phyloP scores from a whole-genome alignment of 2,797 vertebrate species.

The Tarsius wallacei region DNA sequence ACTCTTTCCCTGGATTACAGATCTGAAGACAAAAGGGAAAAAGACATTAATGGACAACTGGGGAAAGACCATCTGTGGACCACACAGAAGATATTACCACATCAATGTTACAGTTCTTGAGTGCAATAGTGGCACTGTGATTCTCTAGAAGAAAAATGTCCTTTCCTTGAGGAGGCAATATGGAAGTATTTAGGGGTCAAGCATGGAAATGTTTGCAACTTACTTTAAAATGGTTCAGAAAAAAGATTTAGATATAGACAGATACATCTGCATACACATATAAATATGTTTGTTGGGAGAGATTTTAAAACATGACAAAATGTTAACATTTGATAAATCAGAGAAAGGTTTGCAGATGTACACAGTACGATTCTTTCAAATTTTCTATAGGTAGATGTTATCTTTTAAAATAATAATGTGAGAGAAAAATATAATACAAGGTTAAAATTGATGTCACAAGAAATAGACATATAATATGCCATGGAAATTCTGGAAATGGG shows the following conservation, averaged over 20 bases:
- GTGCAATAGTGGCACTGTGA: not conserved
- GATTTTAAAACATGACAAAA: slow-evolving; percentile 57
- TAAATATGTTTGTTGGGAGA: not conserved
- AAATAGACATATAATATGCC: not conserved
- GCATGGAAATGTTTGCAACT: slow-evolving; percentile 9
- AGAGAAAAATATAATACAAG: slow-evolving; percentile 26
- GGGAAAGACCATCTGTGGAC: not conserved
- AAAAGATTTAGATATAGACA: not conserved
- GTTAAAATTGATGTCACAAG: slow-evolving; percentile 21
- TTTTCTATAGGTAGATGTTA: not conserved
- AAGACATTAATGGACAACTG: not conserved
- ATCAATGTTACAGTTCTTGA: slow-evolving; percentile 27
- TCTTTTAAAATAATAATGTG: slow-evolving; percentile 49
- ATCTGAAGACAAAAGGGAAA: not conserved
- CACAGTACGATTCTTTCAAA: not conserved
- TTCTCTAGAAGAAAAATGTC: slow-evolving; percentile 18
- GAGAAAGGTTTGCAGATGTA: slow-evolving; percentile 32
- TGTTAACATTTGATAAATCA: slow-evolving; percentile 55
- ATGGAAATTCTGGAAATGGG: slow-evolving; percentile 17
- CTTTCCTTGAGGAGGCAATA: slow-evolving; percentile 31
- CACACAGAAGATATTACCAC: not conserved
- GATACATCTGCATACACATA: not conserved
- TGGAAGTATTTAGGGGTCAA: not conserved
- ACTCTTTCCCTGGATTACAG: not conserved
- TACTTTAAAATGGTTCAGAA: slow-evolving; percentile 50